A percentile compares a stretch with the other conserved stretches of the same genome.
phyloP scores from a whole-genome alignment of 2,113 vertebrate genomes.

The Empidonax alnorum region DNA sequence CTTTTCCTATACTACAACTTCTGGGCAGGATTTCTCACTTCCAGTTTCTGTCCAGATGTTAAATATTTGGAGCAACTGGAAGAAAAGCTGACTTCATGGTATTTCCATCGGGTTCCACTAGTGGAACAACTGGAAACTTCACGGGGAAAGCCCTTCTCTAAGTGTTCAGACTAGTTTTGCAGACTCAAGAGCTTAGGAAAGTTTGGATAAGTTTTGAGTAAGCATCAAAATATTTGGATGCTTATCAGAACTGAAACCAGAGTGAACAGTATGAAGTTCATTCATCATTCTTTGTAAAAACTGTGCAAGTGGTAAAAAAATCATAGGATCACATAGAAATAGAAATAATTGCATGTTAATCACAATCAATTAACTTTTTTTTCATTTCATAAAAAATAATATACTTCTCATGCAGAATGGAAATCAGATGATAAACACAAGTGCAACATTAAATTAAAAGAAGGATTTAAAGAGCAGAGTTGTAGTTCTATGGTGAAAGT shows the following conservation, averaged over 20 bases:
- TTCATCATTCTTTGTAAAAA: slow-evolving; percentile 6
- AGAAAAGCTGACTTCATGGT: slow-evolving; percentile 68
- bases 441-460: background rate
- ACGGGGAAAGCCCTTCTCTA: slow-evolving; percentile 62
- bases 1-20: slow-evolving; percentile 48
- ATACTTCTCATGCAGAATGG: background rate
- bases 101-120: slow-evolving; percentile 67
- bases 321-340: background rate
- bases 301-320: background rate
- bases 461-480: background rate
- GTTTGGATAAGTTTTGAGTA: slow-evolving; percentile 54
- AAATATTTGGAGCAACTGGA: slow-evolving; percentile 58
- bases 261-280: background rate
- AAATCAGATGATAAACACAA: background rate
- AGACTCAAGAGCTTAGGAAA: slow-evolving; percentile 61
- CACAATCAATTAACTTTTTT: background rate
- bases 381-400: background rate
- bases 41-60: slow-evolving; percentile 67
- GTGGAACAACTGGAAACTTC: slow-evolving; percentile 64
- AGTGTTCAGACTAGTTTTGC: slow-evolving; percentile 50
- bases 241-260: slow-evolving; percentile 38
- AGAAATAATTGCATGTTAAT: background rate
- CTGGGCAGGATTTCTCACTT: slow-evolving; percentile 53
- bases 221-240: slow-evolving; percentile 54
- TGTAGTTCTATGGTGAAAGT: background rate